Evolutionary conservation across 64 coral and sea anemone genomes (phyloP), one percentile per base, ranked within the genome.

Genomic region (Dendronephthya gigantea): DNA sequence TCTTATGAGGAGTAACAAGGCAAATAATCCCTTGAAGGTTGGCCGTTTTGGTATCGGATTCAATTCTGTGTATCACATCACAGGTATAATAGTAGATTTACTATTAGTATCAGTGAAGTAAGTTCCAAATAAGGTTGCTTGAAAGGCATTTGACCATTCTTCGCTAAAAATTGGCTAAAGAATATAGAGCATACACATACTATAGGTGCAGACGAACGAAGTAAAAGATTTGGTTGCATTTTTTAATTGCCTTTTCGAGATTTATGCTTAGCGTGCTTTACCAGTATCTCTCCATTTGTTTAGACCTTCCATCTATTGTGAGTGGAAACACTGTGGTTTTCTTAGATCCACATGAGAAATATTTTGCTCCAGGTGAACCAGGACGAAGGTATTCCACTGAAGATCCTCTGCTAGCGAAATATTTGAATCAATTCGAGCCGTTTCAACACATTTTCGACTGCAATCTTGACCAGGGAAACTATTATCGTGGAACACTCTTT

Each of bases 31-130:
- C 12, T 52, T 84, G 35, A 96, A 96, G 50, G 92, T 96, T 59
- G 94, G 94, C 28, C 84, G 94, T 36, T 96, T 96, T 83, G 94
- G 94, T 58, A 86, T 96, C 50, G 94, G 94, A 27, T 96, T 97
- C 79, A 97, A 93, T 85, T 88, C 94, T 31, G 94, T 93, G 16
- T 96, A 96, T 68, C 92, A 96, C 27, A 81, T 96, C 14, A 96
- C 94, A 40, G 94, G 72, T 79, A 79, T 23, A 15, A 79, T 38
- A 35, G 22, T 62, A 23, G 55, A n/a, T n/a, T n/a, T n/a, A n/a
- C n/a, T n/a, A n/a, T n/a, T n/a, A n/a, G n/a, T n/a, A n/a, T n/a
- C n/a, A n/a, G n/a, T n/a, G n/a, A n/a, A n/a, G n/a, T n/a, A n/a
- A n/a, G n/a, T n/a, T n/a, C n/a, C n/a, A n/a, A n/a, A n/a, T n/a